Conservation (phyloP, 2,113 vertebrate genomes). For the Chaetodon trifascialis region DNA sequence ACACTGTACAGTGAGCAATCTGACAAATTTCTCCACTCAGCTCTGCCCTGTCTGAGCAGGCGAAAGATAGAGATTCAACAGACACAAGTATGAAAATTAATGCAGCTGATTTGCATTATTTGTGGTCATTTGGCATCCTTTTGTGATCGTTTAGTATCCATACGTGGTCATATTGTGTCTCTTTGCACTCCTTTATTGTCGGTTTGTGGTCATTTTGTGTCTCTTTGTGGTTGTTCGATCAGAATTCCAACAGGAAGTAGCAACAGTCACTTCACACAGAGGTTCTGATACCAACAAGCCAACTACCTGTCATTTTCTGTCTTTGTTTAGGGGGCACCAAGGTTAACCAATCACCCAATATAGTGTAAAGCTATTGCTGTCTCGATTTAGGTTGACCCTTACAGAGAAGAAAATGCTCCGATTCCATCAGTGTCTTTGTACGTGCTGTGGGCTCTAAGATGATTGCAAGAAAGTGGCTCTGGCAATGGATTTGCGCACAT, state of each 20-base stretch:
- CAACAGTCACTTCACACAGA: background rate
- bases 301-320: background rate
- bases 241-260: background rate
- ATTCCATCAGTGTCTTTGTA: background rate
- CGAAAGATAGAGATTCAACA: slow-evolving; percentile 14
- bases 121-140: background rate
- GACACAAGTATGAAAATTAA: slow-evolving; percentile 9
- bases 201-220: background rate
- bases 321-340: background rate
- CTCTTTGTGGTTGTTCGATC: background rate
- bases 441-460: background rate
- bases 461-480: background rate
- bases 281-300: background rate
- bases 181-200: too few relatives aligned
- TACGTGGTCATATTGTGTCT: too few relatives aligned
- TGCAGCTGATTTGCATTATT: background rate
- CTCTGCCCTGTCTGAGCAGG: slow-evolving; percentile 15
- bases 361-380: background rate
- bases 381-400: slow-evolving; percentile 7
- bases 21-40: slow-evolving; percentile 32
- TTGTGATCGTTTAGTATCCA: background rate
- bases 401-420: background rate
- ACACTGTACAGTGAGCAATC: slow-evolving; percentile 33
- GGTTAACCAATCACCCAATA: background rate
- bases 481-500: background rate